phyloP scores from a whole-genome alignment of 2,888 invertebrate genomes.

The Caenorhabditis japonica region DNA sequence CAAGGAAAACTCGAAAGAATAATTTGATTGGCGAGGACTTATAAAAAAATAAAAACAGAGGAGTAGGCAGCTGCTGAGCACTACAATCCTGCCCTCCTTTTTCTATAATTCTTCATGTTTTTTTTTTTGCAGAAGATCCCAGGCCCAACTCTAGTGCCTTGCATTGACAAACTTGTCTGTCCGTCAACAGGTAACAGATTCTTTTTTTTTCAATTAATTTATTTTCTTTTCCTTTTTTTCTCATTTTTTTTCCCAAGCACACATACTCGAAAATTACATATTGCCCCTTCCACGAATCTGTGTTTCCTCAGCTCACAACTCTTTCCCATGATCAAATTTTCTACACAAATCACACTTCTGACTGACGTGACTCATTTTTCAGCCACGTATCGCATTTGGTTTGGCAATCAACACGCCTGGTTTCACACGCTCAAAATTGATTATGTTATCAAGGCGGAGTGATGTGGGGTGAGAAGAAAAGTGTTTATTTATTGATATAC shows the following conservation, averaged over 20 bases:
- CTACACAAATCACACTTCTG: not conserved
- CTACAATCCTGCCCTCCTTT: no score
- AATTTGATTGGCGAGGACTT: no score
- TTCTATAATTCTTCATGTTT: no score
- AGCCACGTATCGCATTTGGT: constrained; percentile 69
- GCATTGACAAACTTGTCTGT: constrained; percentile 56
- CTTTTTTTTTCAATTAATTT: no score
- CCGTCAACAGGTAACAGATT: constrained; percentile 18
- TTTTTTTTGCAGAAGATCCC: constrained; percentile 76
- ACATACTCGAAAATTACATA: no score
- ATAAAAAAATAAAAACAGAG: no score
- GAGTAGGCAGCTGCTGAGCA: no score
- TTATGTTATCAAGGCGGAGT: constrained; percentile 40
- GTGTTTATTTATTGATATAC: no score
- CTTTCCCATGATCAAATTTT: constrained; percentile 5
- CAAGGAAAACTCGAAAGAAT: no score
- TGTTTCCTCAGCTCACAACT: not conserved
- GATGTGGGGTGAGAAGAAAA: no score
- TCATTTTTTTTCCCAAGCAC: constrained; percentile 3
- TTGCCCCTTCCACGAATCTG: no score
- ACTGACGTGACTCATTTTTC: constrained; percentile 19
- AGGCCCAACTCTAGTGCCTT: constrained; percentile 73
- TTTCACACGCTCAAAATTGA: constrained; percentile 71
- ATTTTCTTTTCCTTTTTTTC: not conserved
- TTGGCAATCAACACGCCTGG: constrained; percentile 76